These are phyloP conservation scores for Melozone crissalis DNA, from an alignment of 2,113 vertebrate genomes.

Conservation along the genomic window DNA sequence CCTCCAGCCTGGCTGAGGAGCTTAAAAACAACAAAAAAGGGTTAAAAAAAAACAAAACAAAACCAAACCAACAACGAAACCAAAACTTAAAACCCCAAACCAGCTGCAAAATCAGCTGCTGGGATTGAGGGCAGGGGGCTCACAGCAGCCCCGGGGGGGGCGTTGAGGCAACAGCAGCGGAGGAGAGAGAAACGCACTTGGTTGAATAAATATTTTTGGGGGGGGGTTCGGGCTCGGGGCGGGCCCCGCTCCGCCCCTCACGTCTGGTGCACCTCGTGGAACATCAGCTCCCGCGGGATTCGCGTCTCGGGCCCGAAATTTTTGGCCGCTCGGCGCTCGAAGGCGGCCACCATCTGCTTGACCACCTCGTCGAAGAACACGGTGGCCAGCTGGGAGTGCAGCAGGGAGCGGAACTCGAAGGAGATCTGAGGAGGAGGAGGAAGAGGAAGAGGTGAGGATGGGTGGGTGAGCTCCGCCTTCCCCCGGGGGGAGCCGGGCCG, in stretches of 20 bases:
- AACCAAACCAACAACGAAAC: not conserved
- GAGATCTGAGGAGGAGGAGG: slow-evolving; percentile 80
- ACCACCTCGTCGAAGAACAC: slow-evolving; percentile 96
- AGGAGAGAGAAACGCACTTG: not conserved
- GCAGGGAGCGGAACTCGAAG: slow-evolving; percentile 94
- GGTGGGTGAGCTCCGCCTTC: not conserved
- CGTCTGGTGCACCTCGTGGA: slow-evolving; percentile 91
- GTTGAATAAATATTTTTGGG: slow-evolving; percentile 66
- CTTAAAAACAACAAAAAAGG: not conserved
- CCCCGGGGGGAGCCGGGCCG: not conserved
- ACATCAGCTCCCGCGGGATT: slow-evolving; percentile 92
- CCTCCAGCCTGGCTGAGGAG: not conserved
- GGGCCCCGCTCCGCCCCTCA: slow-evolving; percentile 72
- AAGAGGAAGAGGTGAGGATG: not conserved
- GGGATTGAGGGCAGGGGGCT: not conserved
- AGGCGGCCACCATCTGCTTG: slow-evolving; percentile 92
- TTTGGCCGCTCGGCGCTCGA: slow-evolving; percentile 85
- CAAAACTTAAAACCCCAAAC: not conserved
- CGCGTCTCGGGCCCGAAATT: slow-evolving; percentile 89
- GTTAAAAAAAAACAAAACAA: not conserved
- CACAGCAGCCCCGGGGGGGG: not conserved
- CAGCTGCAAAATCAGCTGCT: not conserved
- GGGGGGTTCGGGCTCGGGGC: not conserved
- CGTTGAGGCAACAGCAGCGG: not conserved
- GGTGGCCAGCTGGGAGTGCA: slow-evolving; percentile 92